Evolutionary conservation across 2,888 invertebrate species (phyloP), one percentile per base, ranked within the genome.

Genomic region (Oscheius myriophilus): DNA sequence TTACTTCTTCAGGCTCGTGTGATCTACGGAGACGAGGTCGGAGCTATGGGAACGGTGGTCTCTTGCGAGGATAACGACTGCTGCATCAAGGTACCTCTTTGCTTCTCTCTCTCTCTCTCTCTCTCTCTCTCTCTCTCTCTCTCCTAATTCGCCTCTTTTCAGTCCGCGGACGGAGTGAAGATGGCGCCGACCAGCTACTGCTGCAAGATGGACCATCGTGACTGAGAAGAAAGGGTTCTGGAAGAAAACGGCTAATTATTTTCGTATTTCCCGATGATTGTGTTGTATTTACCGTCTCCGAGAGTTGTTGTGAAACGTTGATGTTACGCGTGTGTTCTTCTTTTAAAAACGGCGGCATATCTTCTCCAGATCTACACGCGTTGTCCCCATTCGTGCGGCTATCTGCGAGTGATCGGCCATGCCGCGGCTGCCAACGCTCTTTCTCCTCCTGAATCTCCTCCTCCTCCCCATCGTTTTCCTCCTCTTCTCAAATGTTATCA

Each of bases 1-100:
- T n/a, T n/a, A n/a, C 0, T 23, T 18, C 78, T 82, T 9, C 80
- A 89, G 87, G 89, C 90, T 45, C 89, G 91, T 88, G 93, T 95
- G n/a, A 93, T 95, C 73, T 90, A 92, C 69, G 96, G 97, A 42
- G 68, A 68, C 23, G 21, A 52, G 26, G 63, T 63, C 46, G 68
- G 68, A 14, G 46, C 41, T 2, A 55, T 63, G 62, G 68, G 68
- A 4, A 14, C 42, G 9, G 14, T 68, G 16, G 23, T 68, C 23
- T 63, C 68, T 2, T 65, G 21, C 16, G 68, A 68, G n/a, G 42
- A 18, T 1, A 55, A 49, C 16, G 68, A 68, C n/a, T 59, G 68
- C 45, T n/a, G 57, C 23, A 62, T 62, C 33, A 62, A 62, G 62
- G 62, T 62, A 33, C 3, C 33, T n/a, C n/a, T n/a, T n/a, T n/a